Base-by-base conservation (phyloP, 1,140 invertebrate species). In the Belonocnema kinseyi region DNA sequence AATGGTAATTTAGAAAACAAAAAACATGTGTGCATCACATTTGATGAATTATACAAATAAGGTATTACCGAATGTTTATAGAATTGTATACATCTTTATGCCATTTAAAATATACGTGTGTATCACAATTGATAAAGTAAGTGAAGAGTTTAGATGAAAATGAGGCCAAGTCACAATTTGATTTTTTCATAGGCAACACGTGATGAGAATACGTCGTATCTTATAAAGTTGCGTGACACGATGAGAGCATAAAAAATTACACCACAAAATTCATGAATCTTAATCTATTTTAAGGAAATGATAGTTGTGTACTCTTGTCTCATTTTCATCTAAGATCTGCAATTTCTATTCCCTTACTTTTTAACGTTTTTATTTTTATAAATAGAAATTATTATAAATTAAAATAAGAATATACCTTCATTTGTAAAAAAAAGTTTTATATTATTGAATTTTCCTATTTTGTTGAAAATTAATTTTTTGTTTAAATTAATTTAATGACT, bases 71-170 rank as follows among this genome's bases (percentile, higher is more conserved):
- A 66, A 66, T 66, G 61, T 66, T 66, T 66, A 66, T 66, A 66
- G 21, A 66, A 66, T 66, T 66, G 61, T 66, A 66, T 66, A 66
- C 61, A 66, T 66, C 26, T 66, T 66, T 66, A 66, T 66, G 61
- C 61, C 61, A 66, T 66, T 66, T 46, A 66, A 66, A 66, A 66
- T 66, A 66, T 66, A 66, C 40, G 61, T 66, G 61, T 66, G 16
- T 40, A 66, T 66, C 26, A 66, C 21, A 66, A 66, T 66, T 66
- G 26, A 66, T 66, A 66, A 40, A 66, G 61, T n/a, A 66, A 66
- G 40, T 66, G 61, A 66, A 66, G 61, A 66, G 61, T 66, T 66
- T 66, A 33, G 21, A 46, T 66, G 61, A 66, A 66, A 66, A 66
- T 66, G 61, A 66, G 61, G 61, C 61, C 61, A 66, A 66, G 61